Conservation (phyloP, 2,888 invertebrate genomes). For the Platynereis dumerilii region DNA sequence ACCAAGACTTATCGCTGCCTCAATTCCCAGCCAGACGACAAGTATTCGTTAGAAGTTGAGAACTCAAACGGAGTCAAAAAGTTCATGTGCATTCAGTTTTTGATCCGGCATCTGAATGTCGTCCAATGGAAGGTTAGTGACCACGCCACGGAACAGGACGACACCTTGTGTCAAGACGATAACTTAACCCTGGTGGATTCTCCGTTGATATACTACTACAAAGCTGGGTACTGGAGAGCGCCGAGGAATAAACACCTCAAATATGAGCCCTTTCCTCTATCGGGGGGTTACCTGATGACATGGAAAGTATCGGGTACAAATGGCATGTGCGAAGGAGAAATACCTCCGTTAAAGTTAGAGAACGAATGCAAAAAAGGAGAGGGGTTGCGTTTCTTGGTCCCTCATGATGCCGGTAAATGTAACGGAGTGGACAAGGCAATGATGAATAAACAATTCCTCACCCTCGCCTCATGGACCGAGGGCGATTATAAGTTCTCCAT, state of each 20-base stretch:
- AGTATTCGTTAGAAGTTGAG: not conserved
- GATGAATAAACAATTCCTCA: not conserved
- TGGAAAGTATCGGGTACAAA: conserved; percentile 1
- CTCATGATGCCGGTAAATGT: not conserved
- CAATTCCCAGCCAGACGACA: not conserved
- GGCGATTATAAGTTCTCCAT: not conserved
- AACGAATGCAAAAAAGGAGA: not conserved
- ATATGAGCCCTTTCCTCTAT: not conserved
- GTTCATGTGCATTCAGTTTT: conserved; percentile 1
- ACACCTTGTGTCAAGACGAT: not conserved
- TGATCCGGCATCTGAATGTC: not conserved
- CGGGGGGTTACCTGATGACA: conserved; percentile 1
- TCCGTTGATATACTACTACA: conserved; percentile 2
- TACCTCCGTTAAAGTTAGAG: conserved; percentile 2
- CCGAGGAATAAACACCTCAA: not conserved
- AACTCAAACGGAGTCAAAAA: not conserved
- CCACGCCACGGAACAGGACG: not conserved
- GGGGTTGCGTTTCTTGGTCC: not conserved
- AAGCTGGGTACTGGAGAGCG: not conserved
- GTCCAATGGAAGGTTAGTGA: conserved; percentile 5
- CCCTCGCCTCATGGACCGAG: not conserved
- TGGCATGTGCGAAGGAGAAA: not conserved
- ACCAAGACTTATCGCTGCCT: not conserved
- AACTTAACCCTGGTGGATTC: not conserved
- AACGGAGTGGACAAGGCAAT: not conserved